Evolutionary conservation across 2,113 vertebrate genomes (phyloP), one percentile per base, ranked within the genome.

Genomic region (Anser brachyrhynchus): DNA sequence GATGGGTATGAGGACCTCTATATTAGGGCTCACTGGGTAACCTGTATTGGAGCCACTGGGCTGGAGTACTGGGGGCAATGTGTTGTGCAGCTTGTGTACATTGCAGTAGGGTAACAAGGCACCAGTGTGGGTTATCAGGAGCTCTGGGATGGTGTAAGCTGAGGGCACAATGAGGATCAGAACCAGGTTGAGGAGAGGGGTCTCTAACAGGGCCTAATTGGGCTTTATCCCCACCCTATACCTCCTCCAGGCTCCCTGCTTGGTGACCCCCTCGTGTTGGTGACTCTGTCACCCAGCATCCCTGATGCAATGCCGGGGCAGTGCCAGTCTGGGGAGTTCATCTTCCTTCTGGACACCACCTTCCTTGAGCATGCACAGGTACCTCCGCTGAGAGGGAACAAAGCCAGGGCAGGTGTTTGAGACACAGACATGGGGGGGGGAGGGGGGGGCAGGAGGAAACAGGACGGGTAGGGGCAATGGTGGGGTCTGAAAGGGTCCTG

Each of bases 1-100:
- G 21, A 41, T 41, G 17, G 1, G 0, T 39, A 17, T 0, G 1
- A 22, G n/a, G 26, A 37, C 14, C 41, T 65, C 22, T 58, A 0
- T 44, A 39, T 31, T 21, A 65, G 59, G n/a, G 52, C 25, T 92
- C 29, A 23, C 66, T 41, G 51, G 19, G 28, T 17, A 54, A 52
- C 79, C 28, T 54, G 28, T 73, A 28, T 4, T 41, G 46, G 59
- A 67, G 37, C 8, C 79, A 59, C 33, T 83, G 77, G 16, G 4
- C 8, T 52, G 33, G 37, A 65, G 46, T 22, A 49, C 46, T 3
- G 46, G 46, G 35, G 11, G 18, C 73, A 51, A 33, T 54, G 44
- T 43, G 19, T 16, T 72, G 23, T 59, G 52, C 29, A n/a, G 18
- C 31, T 54, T 13, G 52, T 46, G 29, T 52, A 41, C 25, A 41